These are phyloP conservation scores for Stomatorhinus walkeri DNA, from an alignment of 2,797 vertebrate genomes.

Conservation along the genomic window DNA sequence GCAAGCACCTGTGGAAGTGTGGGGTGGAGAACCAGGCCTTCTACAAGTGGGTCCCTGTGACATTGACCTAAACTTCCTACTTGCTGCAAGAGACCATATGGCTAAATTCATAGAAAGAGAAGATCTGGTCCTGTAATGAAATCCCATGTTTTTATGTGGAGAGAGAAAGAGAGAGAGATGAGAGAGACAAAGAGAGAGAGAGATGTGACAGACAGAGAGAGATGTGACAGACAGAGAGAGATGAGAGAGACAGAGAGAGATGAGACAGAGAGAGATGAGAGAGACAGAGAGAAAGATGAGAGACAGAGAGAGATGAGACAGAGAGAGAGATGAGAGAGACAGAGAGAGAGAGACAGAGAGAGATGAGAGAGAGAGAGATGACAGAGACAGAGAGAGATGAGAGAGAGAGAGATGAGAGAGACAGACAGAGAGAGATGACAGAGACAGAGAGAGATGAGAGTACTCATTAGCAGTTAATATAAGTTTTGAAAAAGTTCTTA, in stretches of 20 bases:
- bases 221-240: background rate
- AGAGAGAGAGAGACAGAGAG: too few species aligned
- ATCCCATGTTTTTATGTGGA: background rate
- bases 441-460: background rate
- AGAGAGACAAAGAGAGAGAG: background rate
- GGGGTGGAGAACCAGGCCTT: constrained; percentile 97
- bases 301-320: too few species aligned
- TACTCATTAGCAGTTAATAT: background rate
- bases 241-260: background rate
- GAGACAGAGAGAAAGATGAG: too few species aligned
- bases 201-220: background rate
- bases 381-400: too few species aligned
- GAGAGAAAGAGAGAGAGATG: background rate
- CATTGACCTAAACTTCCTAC: background rate
- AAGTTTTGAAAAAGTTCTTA: background rate
- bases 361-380: too few species aligned
- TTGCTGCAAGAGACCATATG: background rate
- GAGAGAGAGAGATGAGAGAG: too few species aligned
- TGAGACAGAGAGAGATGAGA: too few species aligned
- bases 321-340: too few species aligned
- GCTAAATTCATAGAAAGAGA: background rate
- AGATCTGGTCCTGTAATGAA: background rate
- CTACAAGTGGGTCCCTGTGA: constrained; percentile 79
- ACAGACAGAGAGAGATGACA: too few species aligned
- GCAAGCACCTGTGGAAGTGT: constrained; percentile 98